A percentile compares a stretch with the other conserved stretches of the same genome.
These are phyloP conservation scores for Acleris sparsana DNA, from an alignment of 2,888 invertebrate species.

Conservation along the genomic window DNA sequence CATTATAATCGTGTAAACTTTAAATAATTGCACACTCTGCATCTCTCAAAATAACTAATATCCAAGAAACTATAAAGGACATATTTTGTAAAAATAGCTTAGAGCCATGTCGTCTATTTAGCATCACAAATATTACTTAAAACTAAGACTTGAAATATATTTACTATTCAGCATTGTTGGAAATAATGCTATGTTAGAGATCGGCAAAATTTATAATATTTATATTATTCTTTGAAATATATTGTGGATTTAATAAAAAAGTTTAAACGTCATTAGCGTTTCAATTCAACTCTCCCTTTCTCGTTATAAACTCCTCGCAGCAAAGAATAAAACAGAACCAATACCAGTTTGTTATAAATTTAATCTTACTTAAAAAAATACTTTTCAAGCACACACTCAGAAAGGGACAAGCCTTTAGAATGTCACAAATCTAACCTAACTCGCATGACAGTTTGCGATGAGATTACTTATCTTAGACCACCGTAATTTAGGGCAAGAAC, in stretches of 20 bases:
- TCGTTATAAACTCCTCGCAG: background rate
- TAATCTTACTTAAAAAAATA: constrained; percentile 3
- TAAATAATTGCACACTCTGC: constrained; percentile 42
- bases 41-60: constrained; percentile 38
- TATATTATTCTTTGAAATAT: constrained; percentile 83
- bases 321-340: background rate
- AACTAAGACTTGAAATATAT: constrained; percentile 57
- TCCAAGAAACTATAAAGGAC: constrained; percentile 40
- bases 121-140: constrained; percentile 58
- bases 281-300: constrained; percentile 48
- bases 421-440: no score
- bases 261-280: constrained; percentile 68
- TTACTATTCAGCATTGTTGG: constrained; percentile 60
- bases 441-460: no score
- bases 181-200: constrained; percentile 67
- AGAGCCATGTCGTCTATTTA: constrained; percentile 47
- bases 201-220: constrained; percentile 78
- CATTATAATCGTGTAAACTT: constrained; percentile 1
- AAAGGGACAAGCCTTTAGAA: no score
- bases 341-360: constrained; percentile 2
- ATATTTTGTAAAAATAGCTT: constrained; percentile 47
- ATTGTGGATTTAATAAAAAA: constrained; percentile 83
- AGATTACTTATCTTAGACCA: no score
- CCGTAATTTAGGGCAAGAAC: no score
- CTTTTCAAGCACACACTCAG: no score